Base-by-base conservation (phyloP, 2,888 invertebrate genomes). In the Tetanocera ferruginea region DNA sequence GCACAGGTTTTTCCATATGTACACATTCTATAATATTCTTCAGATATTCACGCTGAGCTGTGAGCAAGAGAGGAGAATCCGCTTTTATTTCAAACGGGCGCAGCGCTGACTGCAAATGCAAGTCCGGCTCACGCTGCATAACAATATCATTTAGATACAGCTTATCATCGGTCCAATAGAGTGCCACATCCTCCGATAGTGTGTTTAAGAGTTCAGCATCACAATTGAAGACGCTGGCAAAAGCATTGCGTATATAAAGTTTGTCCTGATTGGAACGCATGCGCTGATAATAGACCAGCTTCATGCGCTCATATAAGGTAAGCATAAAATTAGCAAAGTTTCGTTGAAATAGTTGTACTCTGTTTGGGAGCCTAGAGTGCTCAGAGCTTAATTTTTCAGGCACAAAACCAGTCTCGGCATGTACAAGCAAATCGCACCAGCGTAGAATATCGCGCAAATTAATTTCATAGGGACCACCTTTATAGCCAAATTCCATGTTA, bases 391-490 rank as follows among this genome's bases (percentile, higher is more conserved):
- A 43, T 43, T 43, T 52, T 31, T 55, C 23, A 69, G 86, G 76
- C 8, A 85, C 74, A 76, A 86, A 89, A 2, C 89, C 88, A 9
- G 89, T 89, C 23, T 86, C 79, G 0, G 84, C 80, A 78, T 86
- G 89, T 43, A 93, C 89, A 0, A 94, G 91, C 0, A 94, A 92
- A 84, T 97, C 94, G 87, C 97, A 97, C 98, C 98, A 99, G 83
- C 99, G 93, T 78, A 95, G 93, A 82, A 99, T 92, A 88, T 99
- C 99, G 84, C 99, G 92, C 67, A 99, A 91, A 91, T 99, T 99
- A 91, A 98, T 97, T 90, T 99, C 99, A 95, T 97, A 99, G 0
- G 98, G 98, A 0, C 95, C 94, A 0, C 98, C 98, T 85, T 91
- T 92, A 83, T 93, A 93, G 0, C 95, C 98, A 92, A 96, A 97